A percentile compares a stretch with the other conserved stretches of the same genome.
Conservation (phyloP, 2,113 vertebrate genomes). For the Eulacestoma nigropectus region DNA sequence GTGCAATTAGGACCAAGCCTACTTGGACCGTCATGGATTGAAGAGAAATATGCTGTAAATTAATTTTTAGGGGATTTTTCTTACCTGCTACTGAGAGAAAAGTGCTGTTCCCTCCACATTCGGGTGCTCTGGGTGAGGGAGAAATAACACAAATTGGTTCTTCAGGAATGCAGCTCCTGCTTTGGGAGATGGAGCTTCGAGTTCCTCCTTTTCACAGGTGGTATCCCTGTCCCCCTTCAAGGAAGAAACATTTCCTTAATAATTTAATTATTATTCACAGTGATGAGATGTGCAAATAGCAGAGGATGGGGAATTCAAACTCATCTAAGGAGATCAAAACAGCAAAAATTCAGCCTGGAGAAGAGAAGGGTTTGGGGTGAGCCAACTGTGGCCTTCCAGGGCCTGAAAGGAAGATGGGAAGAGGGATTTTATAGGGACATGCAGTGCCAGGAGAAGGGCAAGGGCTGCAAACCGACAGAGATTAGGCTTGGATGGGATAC, state of each 20-base stretch:
- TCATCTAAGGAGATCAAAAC: neutral
- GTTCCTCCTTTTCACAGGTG: neutral
- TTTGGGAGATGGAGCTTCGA: neutral
- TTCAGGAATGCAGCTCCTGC: neutral
- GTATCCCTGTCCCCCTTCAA: neutral
- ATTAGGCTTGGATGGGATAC: neutral
- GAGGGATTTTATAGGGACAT: neutral
- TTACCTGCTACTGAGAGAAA: neutral
- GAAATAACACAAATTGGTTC: neutral
- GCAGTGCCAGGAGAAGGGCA: neutral
- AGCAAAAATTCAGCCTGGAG: neutral
- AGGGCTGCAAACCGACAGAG: neutral
- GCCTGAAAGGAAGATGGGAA: neutral
- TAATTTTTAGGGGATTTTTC: neutral
- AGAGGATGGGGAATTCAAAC: neutral
- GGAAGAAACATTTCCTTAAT: neutral
- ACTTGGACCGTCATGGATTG: neutral
- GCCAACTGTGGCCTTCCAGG: neutral
- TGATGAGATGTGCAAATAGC: neutral
- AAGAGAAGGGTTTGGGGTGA: neutral
- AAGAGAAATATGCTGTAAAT: conserved; percentile 5
- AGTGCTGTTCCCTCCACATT: neutral
- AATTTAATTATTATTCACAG: neutral
- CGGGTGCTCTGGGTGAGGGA: neutral
- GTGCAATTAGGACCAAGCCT: conserved; percentile 44